Conservation (phyloP, 2,888 invertebrate species). For the Heteromyza rotundicornis region DNA sequence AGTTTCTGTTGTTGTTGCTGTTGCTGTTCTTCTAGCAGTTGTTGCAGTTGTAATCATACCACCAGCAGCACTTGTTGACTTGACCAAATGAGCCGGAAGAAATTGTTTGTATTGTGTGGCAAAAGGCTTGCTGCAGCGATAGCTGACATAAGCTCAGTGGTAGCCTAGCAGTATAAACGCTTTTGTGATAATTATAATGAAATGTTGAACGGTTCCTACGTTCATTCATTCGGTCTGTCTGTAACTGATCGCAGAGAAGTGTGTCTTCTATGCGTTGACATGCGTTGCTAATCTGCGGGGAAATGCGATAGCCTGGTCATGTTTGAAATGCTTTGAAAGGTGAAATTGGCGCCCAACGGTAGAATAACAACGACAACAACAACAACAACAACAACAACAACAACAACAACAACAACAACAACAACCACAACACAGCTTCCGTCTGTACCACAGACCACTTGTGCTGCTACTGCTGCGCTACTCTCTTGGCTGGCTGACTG, state of each 20-base stretch:
- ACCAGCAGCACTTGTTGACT: background rate
- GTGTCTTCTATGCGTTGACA: slow-evolving; percentile 49
- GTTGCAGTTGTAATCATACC: background rate
- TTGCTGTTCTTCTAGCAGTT: background rate
- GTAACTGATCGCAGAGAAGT: slow-evolving; percentile 24
- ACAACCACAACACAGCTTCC: slow-evolving; percentile 13
- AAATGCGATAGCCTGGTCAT: too few species aligned
- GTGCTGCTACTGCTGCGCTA: too few species aligned
- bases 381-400: too few species aligned
- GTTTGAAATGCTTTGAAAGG: background rate
- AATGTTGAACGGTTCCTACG: slow-evolving; percentile 12
- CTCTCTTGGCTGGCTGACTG: slow-evolving; percentile 2
- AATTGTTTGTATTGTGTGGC: slow-evolving; percentile 13
- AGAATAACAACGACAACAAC: background rate
- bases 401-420: too few species aligned
- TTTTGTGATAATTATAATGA: slow-evolving; percentile 48
- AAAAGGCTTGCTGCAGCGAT: too few species aligned
- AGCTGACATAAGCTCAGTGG: too few species aligned
- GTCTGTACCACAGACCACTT: slow-evolving; percentile 4
- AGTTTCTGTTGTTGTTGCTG: background rate
- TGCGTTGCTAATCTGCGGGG: slow-evolving; percentile 55
- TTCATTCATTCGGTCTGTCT: background rate
- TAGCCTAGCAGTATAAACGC: slow-evolving; percentile 12
- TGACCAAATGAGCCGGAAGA: slow-evolving; percentile 17
- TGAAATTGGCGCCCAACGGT: slow-evolving; percentile 2